Percentiles rank a stretch among this genome's conserved stretches.
Conservation (phyloP, 2,797 vertebrate species). For the Pantherophis vulpinus region DNA sequence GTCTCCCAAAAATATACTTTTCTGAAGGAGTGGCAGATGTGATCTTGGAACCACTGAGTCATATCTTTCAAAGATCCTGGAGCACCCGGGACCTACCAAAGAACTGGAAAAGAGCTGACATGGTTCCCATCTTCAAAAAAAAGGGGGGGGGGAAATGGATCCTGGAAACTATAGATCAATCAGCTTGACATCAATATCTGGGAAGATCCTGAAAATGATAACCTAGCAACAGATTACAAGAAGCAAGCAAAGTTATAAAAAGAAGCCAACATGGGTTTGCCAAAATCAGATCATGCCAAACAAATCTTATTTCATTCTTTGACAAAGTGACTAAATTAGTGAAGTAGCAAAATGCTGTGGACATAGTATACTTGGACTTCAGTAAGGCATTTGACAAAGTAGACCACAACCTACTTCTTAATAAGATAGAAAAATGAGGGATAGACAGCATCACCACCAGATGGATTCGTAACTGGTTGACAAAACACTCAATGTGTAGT, state of each 20-base stretch:
- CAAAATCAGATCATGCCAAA: too few relatives aligned
- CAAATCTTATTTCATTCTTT: too few relatives aligned
- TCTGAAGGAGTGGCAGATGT: background rate
- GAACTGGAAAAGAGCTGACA: background rate
- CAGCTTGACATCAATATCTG: background rate
- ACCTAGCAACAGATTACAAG: background rate
- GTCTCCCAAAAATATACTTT: background rate
- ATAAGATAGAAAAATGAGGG: too few relatives aligned
- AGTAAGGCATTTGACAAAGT: too few relatives aligned
- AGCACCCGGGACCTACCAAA: too few relatives aligned
- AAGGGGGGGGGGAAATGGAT: background rate
- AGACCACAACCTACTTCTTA: too few relatives aligned
- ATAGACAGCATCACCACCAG: background rate
- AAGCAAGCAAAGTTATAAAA: too few relatives aligned
- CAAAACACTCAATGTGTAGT: background rate
- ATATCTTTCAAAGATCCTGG: background rate
- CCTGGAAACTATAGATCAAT: background rate
- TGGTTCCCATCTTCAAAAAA: background rate
- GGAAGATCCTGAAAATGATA: background rate
- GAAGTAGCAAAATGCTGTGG: too few relatives aligned
- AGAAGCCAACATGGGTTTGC: too few relatives aligned
- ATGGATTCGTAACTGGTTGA: too few relatives aligned
- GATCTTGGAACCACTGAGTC: background rate
- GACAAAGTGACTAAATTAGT: too few relatives aligned
- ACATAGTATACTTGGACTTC: too few relatives aligned